Conservation (phyloP, 2,888 invertebrate species). For the Oscheius sp. region DNA sequence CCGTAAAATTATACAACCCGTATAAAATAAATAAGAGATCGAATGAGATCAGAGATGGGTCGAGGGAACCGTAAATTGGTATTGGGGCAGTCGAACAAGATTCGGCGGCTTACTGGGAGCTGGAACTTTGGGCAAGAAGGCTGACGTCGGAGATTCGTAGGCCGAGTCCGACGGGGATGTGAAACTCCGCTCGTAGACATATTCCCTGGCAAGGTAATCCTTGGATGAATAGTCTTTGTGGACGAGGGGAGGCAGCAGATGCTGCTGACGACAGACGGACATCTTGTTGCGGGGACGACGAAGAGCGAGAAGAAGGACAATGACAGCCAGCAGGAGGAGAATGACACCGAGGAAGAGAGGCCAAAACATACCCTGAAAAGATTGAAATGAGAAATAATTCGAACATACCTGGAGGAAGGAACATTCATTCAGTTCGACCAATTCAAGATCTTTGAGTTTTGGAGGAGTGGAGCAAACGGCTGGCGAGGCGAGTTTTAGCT, state of each 20-base stretch:
- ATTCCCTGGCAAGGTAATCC: conserved; percentile 43
- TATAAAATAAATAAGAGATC: conserved; percentile 9
- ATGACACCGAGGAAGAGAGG: conserved; percentile 49
- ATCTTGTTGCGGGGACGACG: conserved; percentile 40
- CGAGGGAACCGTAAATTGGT: conserved; percentile 26
- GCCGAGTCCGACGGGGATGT: conserved; percentile 48
- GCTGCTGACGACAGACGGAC: conserved; percentile 41
- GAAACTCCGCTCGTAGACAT: conserved; percentile 28
- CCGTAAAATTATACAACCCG: conserved; percentile 24
- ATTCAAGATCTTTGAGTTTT: conserved; percentile 36
- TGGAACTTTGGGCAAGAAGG: conserved; percentile 48
- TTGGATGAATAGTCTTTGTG: conserved; percentile 53
- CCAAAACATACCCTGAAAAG: conserved; percentile 44
- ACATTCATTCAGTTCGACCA: conserved; percentile 41
- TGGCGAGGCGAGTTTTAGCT: conserved; percentile 39
- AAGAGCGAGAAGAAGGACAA: conserved; percentile 48
- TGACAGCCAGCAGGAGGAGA: conserved; percentile 50
- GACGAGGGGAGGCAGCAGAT: conserved; percentile 45
- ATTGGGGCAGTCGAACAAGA: conserved; percentile 19
- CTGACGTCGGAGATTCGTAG: conserved; percentile 54
- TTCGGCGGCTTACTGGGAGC: conserved; percentile 46
- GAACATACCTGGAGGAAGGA: conserved; percentile 39
- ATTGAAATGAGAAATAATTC: not conserved
- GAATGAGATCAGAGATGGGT: conserved; percentile 19
- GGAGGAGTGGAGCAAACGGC: conserved; percentile 47